Evolutionary conservation across 2,113 vertebrate genomes (phyloP).

Genomic region (Phycodurus eques): DNA sequence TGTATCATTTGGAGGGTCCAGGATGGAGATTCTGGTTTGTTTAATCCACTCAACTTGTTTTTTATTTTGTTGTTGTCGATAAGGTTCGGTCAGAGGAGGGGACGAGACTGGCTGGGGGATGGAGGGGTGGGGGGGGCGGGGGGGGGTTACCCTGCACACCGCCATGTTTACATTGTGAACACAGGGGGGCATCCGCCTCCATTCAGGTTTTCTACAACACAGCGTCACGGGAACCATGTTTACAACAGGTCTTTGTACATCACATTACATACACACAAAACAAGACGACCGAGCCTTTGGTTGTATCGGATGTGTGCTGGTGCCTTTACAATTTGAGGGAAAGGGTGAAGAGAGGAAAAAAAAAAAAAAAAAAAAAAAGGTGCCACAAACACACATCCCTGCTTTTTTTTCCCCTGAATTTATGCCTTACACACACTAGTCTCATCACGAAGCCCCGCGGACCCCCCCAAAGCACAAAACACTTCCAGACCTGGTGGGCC

Average conservation of each 20-base stretch:
- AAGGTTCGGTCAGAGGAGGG: not conserved
- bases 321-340: constrained; percentile 49
- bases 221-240: constrained; percentile 60
- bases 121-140: constrained; percentile 14
- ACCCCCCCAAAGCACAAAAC: constrained; percentile 71
- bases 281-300: constrained; percentile 37
- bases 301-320: constrained; percentile 49
- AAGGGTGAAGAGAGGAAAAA: constrained; percentile 38
- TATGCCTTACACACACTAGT: constrained; percentile 56
- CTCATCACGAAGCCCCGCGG: constrained; percentile 50
- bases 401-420: constrained; percentile 48
- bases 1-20: constrained; percentile 25
- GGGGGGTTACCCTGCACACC: constrained; percentile 64
- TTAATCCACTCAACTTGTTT: constrained; percentile 67
- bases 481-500: constrained; percentile 68
- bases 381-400: constrained; percentile 52
- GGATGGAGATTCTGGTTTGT: constrained; percentile 65
- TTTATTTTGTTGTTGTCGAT: constrained; percentile 39
- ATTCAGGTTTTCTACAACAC: constrained; percentile 73
- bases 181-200: constrained; percentile 69
- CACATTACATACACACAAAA: constrained; percentile 47
- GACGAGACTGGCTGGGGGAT: not conserved
- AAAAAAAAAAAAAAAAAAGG: constrained; percentile 54
- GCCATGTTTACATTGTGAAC: constrained; percentile 78
- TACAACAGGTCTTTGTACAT: constrained; percentile 62